Evolutionary conservation across 2,113 vertebrate genomes (phyloP), one percentile per base, ranked within the genome.

Genomic region (Neoarius graeffei): DNA sequence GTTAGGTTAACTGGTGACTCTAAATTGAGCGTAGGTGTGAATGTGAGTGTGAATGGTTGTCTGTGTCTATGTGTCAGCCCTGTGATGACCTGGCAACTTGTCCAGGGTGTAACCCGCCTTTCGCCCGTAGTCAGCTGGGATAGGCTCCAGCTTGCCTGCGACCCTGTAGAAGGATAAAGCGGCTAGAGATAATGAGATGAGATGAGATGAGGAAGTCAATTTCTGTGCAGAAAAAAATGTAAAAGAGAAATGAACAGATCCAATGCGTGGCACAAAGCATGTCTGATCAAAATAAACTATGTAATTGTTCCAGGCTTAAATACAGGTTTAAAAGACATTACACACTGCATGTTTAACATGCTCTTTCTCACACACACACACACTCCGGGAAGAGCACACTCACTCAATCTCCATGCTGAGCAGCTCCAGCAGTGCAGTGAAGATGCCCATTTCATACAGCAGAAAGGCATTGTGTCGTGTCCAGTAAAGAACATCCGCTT

Each of bases 321-420:
- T 48, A n/a, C 50, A 54, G 10, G 10, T 76, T 23, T 25, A 23
- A 50, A 76, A 42, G 42, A 42, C 42, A 42, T 42, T 42, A 4
- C 42, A 42, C 42, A 42, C 42, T 42, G 42, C 42, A 42, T 42
- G 42, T 42, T 42, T 42, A 42, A 42, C 42, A 42, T 76, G 23
- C 35, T 48, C n/a, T n/a, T n/a, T n/a, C n/a, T n/a, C 6, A 30
- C 57, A 48, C 5, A 62, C n/a, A 57, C 10, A 84, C 48, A 84
- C 6, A 83, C 83, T 69, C 27, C 56, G 35, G 15, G 56, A 77
- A 80, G 15, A 84, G 42, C 5, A 2, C n/a, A 94, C 96, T 95
- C 90, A 99, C 98, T 98, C 98, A 0, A 98, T 98, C 94, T 99
- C 98, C 98, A 99, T 97, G 95, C 96, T 98, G 85, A 99, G 98